Base-by-base conservation (phyloP, 2,113 vertebrate species). In the Coracopsis vasa region DNA sequence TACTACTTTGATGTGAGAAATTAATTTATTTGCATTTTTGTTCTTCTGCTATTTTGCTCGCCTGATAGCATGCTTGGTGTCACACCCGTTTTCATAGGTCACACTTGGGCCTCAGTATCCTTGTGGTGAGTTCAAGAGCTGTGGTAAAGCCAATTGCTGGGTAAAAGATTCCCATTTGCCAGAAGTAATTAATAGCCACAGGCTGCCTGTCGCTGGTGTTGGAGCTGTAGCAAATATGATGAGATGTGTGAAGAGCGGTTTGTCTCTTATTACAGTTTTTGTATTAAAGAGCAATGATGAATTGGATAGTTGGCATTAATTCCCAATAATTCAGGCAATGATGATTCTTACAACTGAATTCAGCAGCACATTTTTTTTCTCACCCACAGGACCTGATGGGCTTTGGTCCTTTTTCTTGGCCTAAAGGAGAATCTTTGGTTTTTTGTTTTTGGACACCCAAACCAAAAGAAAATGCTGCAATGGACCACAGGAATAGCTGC, bases 11-110 rank as follows among this genome's bases (percentile, higher is more conserved):
- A 96, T 94, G 81, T 95, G 66, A 74, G 91, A 92, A 95, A 86
- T 92, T 39, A 86, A 95, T 96, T 91, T 92, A 90, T 91, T 94
- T 96, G 82, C 88, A 80, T 92, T 91, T 92, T 95, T 87, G 24
- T 78, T 91, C 27, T 79, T 86, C 62, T 82, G 70, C 39, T 91
- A 0, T 88, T 93, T 82, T 56, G 17, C 35, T 74, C 64, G 67
- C 80, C 75, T 81, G 42, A 84, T 84, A 78, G 65, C 33, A 29
- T 1, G 8, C 47, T 84, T 3, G 3, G 28, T 93, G 93, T 80
- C 50, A 92, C 65, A 65, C 35, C 23, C 23, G 51, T 88, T 95
- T 70, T 28, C 64, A 16, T 35, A 84, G 64, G 51, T 62, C 29
- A 35, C 5, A 1, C 35, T 92, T 58, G 24, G 20, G 54, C 29